Base-by-base conservation (phyloP, 2,888 invertebrate species). In the Eudemis profundana region DNA sequence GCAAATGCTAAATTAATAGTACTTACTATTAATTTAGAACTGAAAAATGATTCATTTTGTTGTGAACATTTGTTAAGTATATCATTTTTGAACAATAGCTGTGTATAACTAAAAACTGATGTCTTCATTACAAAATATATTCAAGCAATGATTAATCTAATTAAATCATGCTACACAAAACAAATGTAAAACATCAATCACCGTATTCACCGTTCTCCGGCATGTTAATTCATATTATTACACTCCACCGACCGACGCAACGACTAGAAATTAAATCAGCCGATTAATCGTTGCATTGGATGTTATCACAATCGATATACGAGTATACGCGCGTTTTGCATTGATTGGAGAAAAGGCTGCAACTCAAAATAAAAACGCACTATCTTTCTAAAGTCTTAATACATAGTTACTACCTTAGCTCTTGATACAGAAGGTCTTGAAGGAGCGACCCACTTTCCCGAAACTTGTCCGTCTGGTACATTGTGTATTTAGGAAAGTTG, bases 401-500 rank as follows among this genome's bases (percentile, higher is more conserved):
- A 33, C 33, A 33, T 33, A 33, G 33, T 33, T 33, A 33, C 33
- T 33, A 33, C 33, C 1, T 33, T 10, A 33, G 8, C 8, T 8
- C 10, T 2, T 33, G 33, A 8, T 8, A 33, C 33, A 8, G 8
- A 29, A 33, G 65, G 57, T 51, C 14, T 42, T 36, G 27, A 38
- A 65, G 53, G 65, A 60, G 59, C 19, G 59, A 53, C 64, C 59
- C 12, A 65, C 65, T 65, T 65, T 60, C 65, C 44, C 44, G 59
- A 59, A 65, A 53, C 65, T 65, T 46, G 65, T 47, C 53, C 23
- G 57, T 57, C 64, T 42, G 50, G 57, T 59, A 64, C 42, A 59
- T 51, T 64, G 64, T 59, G 19, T 64, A 64, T 51, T 57, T 64
- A 64, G 57, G 51, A 64, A 64, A 64, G 64, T 51, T 59, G 57